Base-by-base conservation (phyloP, 2,797 vertebrate genomes). In the Gallinago stenura region DNA sequence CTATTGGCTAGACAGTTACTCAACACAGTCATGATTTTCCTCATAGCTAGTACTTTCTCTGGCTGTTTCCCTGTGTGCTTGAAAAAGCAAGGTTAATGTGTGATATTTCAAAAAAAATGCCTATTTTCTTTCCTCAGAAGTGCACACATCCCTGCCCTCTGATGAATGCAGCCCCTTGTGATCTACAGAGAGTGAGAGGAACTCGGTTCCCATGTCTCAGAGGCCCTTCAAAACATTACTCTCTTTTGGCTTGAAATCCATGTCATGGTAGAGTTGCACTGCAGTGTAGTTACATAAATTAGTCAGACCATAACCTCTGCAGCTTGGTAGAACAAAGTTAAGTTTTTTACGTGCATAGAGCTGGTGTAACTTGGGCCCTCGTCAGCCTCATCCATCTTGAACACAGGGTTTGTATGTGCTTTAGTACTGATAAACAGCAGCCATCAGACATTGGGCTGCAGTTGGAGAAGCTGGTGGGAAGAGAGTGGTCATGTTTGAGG, bases 401-500 rank as follows among this genome's bases (percentile, higher is more conserved):
- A 8, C 1, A 2, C 25, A 22, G 19, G 24, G 15, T 65, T 83
- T 92, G 33, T 31, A 4, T 20, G 25, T 9, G 7, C 35, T 77
- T 76, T 45, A 15, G 30, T 45, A 33, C 1, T 16, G 64, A 45
- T 24, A 19, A 66, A 35, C 10, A 2, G 50, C 46, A 77, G 72
- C 17, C 51, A 25, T 16, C 12, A 16, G 37, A 31, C 7, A 5
- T 30, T 0, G 4, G 35, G 33, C 18, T 35, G 51, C 28, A 17
- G 21, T 3, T 17, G 39, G 43, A 37, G 51, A 6, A 37, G 14
- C 0, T 0, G 31, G 6, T n/a, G 31, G 37, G 45, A 16, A 53
- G 45, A 43, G 48, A 70, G 33, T 48, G 35, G 17, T 26, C 2
- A 3, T 9, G 15, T 20, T 75, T 61, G 10, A 76, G 37, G 10